These are phyloP conservation scores for Trypoxylus dichotomus DNA, from an alignment of 1,140 invertebrate species.

Conservation along the genomic window DNA sequence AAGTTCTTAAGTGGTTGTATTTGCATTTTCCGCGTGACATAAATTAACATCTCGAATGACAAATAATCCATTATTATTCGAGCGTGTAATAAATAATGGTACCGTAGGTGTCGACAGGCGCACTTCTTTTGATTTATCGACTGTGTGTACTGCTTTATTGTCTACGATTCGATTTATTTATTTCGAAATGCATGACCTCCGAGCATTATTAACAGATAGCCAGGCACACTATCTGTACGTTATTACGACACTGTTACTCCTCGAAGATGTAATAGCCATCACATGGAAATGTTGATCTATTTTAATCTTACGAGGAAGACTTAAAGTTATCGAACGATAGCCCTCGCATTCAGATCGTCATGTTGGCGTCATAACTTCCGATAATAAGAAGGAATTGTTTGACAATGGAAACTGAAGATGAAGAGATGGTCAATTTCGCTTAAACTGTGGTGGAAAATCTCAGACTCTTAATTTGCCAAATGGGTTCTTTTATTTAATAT, in stretches of 20 bases:
- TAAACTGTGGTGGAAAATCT: no score
- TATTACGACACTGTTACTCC: neutral
- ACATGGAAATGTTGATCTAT: no score
- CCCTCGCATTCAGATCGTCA: no score
- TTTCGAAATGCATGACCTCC: neutral
- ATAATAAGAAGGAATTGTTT: no score
- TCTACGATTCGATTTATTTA: neutral
- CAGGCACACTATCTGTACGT: no score
- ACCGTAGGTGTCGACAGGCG: neutral
- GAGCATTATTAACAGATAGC: neutral
- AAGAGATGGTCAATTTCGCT: no score
- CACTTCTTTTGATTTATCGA: conserved; percentile 4
- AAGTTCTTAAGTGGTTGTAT: conserved; percentile 20
- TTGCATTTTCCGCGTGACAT: neutral
- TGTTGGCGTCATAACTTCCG: no score
- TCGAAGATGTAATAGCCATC: neutral
- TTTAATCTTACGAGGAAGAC: neutral
- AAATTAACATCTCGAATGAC: conserved; percentile 5
- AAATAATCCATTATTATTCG: conserved; percentile 16
- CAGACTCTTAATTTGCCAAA: no score
- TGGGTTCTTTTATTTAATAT: no score
- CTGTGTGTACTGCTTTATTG: neutral
- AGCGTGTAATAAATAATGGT: neutral
- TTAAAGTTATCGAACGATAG: no score
- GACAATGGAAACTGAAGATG: no score